phyloP scores from a whole-genome alignment of 2,888 invertebrate species.

The Rutpela maculata region DNA sequence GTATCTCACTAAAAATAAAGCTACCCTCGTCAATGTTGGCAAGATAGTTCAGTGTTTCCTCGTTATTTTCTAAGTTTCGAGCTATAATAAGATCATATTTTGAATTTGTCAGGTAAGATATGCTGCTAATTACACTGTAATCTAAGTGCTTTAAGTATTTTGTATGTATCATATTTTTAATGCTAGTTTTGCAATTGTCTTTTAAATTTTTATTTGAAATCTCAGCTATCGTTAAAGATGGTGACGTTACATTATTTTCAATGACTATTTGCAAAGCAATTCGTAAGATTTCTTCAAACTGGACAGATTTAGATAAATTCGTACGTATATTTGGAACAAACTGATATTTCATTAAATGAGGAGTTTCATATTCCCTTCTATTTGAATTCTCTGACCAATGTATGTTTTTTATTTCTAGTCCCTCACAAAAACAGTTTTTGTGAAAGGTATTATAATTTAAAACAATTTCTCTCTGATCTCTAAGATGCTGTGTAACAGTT shows the following conservation, averaged over 20 bases:
- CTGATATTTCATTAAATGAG: not conserved
- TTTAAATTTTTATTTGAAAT: slow-evolving; percentile 8
- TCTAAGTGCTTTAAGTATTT: slow-evolving; percentile 6
- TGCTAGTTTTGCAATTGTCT: not conserved
- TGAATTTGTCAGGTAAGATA: not conserved
- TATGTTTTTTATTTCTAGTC: slow-evolving; percentile 2
- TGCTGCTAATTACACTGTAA: not conserved
- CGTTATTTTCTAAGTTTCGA: not conserved
- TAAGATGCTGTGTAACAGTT: not conserved
- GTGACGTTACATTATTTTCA: slow-evolving; percentile 40
- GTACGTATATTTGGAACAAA: slow-evolving; percentile 67
- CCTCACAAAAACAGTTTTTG: not conserved
- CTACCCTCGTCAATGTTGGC: not conserved
- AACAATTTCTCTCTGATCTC: not conserved
- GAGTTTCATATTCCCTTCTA: not conserved
- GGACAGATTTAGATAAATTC: slow-evolving; percentile 68
- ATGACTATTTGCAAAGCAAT: slow-evolving; percentile 44
- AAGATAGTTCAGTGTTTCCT: not conserved
- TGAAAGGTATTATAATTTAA: slow-evolving; percentile 7
- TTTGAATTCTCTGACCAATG: not conserved
- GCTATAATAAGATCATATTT: slow-evolving; percentile 1
- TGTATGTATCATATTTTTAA: not conserved
- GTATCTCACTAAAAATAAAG: slow-evolving; percentile 4
- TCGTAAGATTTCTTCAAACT: slow-evolving; percentile 21
- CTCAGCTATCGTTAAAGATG: slow-evolving; percentile 18